Evolutionary conservation across 2,888 invertebrate genomes (phyloP).

Genomic region (Parelbella ahira): DNA sequence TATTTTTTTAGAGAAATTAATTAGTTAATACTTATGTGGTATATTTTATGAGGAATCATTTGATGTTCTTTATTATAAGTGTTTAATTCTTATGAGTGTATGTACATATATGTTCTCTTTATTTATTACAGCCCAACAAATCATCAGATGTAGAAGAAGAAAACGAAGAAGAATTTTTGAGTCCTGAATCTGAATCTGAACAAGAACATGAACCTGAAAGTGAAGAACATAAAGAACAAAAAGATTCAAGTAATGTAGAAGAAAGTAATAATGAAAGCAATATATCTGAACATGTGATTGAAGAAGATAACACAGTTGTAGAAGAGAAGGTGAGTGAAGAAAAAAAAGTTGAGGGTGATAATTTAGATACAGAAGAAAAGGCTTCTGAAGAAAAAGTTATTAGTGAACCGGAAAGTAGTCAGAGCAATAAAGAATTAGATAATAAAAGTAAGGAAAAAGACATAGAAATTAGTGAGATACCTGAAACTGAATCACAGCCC

Average conservation of each 20-base stretch:
- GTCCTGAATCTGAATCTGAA: conserved; percentile 70
- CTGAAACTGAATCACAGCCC: conserved; percentile 24
- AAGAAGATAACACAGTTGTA: conserved; percentile 21
- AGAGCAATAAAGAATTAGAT: conserved; percentile 38
- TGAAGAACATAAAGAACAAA: conserved; percentile 38
- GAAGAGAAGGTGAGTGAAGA: conserved; percentile 26
- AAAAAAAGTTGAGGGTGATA: conserved; percentile 23
- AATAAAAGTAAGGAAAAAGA: conserved; percentile 40
- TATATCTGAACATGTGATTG: conserved; percentile 28
- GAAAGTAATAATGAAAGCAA: conserved; percentile 28
- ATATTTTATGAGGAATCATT: no score
- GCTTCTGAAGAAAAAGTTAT: conserved; percentile 11
- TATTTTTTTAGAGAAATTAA: no score
- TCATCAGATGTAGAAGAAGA: conserved; percentile 60
- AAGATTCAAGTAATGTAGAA: conserved; percentile 24
- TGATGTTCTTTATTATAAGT: no score
- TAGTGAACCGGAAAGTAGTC: conserved; percentile 24
- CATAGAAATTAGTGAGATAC: conserved; percentile 31
- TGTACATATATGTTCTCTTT: no score
- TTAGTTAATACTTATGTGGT: no score
- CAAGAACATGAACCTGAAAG: conserved; percentile 64
- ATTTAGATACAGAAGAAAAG: conserved; percentile 17
- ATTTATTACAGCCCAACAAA: conserved; percentile 44
- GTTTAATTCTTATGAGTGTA: no score
- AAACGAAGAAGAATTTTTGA: conserved; percentile 73